Base-by-base conservation (phyloP, 2,797 vertebrate species). In the Acipenser oxyrinchus region DNA sequence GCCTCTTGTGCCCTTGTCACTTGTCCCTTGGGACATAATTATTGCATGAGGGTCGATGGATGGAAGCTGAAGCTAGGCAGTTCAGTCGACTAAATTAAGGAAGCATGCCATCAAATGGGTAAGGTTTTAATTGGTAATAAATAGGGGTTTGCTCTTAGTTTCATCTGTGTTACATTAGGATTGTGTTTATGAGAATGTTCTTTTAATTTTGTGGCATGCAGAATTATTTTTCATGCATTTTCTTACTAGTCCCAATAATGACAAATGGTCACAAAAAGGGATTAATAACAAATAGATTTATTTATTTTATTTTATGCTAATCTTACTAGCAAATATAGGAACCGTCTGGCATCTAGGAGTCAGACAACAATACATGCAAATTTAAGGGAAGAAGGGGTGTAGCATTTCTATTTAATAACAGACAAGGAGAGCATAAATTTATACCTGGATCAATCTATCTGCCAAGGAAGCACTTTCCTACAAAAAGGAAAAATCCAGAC, bases 381-480 rank as follows among this genome's bases (percentile, higher is more conserved):
- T 68, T 60, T 72, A 75, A 69, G 67, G 62, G 77, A 50, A 70
- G 59, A 64, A 69, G 72, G 65, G 64, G 51, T 70, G 74, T 68
- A 77, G 72, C 53, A 55, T 60, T 15, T 64, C 23, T 48, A 68
- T 61, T 59, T 65, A 51, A 74, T 11, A 69, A 66, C 13, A 15
- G 66, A 70, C 70, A 70, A 77, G 74, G 71, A 79, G 74, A 84
- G 80, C 78, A 78, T 78, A 68, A 82, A 77, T 72, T 74, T 91
- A 94, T 99, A 99, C 97, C 95, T 99, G 97, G 88, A 99, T 98
- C 95, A 99, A 98, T 95, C 97, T 99, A 98, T 99, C 97, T 96
- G 97, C 97, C 95, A 99, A 92, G 92, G 97, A 97, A 95, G 97
- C 97, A 92, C 97, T 99, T 96, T 99, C 96, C 96, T 99, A 98